phyloP scores from a whole-genome alignment of 2,888 invertebrate species.

The Acanthosepion pharaonis region DNA sequence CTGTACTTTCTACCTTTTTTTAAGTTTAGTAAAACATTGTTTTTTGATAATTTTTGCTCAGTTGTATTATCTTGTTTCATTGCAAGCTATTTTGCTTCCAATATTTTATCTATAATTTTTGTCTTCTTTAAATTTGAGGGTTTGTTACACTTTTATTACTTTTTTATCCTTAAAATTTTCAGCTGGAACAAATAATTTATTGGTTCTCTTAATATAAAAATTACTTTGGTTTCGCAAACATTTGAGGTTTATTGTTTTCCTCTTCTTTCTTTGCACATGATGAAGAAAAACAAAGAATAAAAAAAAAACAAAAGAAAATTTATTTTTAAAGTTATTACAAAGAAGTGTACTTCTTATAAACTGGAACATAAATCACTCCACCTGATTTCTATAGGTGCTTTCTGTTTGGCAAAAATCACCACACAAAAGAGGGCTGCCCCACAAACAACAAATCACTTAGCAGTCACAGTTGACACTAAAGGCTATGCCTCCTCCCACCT shows the following conservation, averaged over 20 bases:
- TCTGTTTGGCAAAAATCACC: not conserved
- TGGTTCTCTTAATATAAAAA: not conserved
- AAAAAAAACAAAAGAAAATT: not conserved
- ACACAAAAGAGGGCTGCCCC: not conserved
- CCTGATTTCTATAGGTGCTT: slow-evolving; percentile 15
- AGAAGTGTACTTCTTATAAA: not conserved
- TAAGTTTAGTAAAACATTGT: not conserved
- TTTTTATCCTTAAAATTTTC: not conserved
- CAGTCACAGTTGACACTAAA: not conserved
- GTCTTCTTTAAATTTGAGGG: not conserved
- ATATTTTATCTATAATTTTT: not conserved
- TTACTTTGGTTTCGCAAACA: not conserved
- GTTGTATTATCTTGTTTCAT: not conserved
- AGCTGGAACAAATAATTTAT: not conserved
- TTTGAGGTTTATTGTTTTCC: not conserved
- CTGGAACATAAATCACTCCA: not conserved
- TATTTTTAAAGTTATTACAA: slow-evolving; percentile 1
- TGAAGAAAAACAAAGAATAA: not conserved
- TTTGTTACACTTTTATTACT: not conserved
- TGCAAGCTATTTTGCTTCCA: not conserved
- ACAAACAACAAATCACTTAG: not conserved
- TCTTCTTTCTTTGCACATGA: not conserved
- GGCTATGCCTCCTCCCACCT: not conserved
- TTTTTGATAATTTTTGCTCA: not conserved
- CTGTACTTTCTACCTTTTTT: not conserved